Evolutionary conservation across 2,888 invertebrate genomes (phyloP).

Genomic region (Synanthedon myopaeformis): DNA sequence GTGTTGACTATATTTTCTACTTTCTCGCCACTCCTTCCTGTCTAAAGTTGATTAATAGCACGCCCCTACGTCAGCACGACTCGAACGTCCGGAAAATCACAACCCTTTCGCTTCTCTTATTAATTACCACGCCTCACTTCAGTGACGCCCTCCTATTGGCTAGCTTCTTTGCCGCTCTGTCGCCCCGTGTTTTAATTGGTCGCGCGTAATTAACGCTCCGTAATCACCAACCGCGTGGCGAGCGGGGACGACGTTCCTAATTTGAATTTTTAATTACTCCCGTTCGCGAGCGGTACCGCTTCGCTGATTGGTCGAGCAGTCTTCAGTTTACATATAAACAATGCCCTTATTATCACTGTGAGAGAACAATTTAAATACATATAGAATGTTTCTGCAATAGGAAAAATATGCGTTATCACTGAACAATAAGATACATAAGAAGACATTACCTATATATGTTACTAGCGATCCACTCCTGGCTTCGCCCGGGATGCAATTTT

Average conservation of each 20-base stretch:
- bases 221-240: slow-evolving; percentile 57
- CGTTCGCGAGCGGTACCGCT: slow-evolving; percentile 16
- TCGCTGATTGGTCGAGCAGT: slow-evolving; percentile 42
- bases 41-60: slow-evolving; percentile 50
- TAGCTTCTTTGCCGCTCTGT: slow-evolving; percentile 30
- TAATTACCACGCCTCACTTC: slow-evolving; percentile 68
- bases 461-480: too few relatives aligned
- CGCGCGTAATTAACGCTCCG: slow-evolving; percentile 59
- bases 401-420: too few relatives aligned
- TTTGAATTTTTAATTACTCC: slow-evolving; percentile 66
- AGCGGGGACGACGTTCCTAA: slow-evolving; percentile 55
- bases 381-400: too few relatives aligned
- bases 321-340: slow-evolving; percentile 41
- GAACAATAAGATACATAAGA: too few relatives aligned
- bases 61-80: slow-evolving; percentile 29
- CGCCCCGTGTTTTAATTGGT: slow-evolving; percentile 63
- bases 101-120: slow-evolving; percentile 64
- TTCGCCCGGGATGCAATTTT: too few relatives aligned
- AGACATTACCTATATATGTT: too few relatives aligned
- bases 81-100: slow-evolving; percentile 57
- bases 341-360: slow-evolving; percentile 42
- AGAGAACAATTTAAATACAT: slow-evolving; percentile 1
- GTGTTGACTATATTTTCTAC: not conserved
- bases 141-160: slow-evolving; percentile 51
- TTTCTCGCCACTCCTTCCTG: slow-evolving; percentile 28